Evolutionary conservation across 2,888 invertebrate species (phyloP).

Genomic region (Apeira syringaria): DNA sequence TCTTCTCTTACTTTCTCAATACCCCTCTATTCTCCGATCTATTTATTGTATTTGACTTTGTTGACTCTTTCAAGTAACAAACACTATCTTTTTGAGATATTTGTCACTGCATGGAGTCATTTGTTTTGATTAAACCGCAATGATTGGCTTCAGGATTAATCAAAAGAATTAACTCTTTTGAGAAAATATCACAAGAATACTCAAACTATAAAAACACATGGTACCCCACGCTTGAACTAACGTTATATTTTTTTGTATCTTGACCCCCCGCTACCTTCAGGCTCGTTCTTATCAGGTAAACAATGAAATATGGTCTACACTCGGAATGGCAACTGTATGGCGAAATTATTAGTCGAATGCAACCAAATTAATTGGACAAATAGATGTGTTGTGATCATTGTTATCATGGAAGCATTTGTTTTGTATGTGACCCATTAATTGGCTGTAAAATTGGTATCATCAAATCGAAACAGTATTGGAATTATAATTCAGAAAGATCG

Average conservation of each 20-base stretch:
- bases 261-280: constrained; percentile 89
- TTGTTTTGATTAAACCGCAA: constrained; percentile 29
- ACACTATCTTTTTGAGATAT: constrained; percentile 39
- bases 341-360: constrained; percentile 79
- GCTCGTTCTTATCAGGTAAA: constrained; percentile 95
- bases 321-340: constrained; percentile 80
- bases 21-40: constrained; percentile 44
- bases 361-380: constrained; percentile 49
- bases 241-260: constrained; percentile 78
- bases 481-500: constrained; percentile 39
- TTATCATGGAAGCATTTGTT: constrained; percentile 48
- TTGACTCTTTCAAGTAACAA: constrained; percentile 29
- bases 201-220: constrained; percentile 41
- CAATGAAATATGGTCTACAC: constrained; percentile 76
- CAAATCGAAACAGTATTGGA: constrained; percentile 41
- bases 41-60: constrained; percentile 37
- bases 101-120: constrained; percentile 40
- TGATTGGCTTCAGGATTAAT: constrained; percentile 10
- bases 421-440: constrained; percentile 61
- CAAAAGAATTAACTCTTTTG: constrained; percentile 18
- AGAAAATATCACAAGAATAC: constrained; percentile 32
- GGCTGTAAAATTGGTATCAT: constrained; percentile 58
- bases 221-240: constrained; percentile 74
- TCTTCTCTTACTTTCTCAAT: constrained; percentile 42
- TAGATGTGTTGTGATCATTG: constrained; percentile 74